phyloP scores from a whole-genome alignment of 2,113 vertebrate genomes.

The Brachypodius melanocephalos region DNA sequence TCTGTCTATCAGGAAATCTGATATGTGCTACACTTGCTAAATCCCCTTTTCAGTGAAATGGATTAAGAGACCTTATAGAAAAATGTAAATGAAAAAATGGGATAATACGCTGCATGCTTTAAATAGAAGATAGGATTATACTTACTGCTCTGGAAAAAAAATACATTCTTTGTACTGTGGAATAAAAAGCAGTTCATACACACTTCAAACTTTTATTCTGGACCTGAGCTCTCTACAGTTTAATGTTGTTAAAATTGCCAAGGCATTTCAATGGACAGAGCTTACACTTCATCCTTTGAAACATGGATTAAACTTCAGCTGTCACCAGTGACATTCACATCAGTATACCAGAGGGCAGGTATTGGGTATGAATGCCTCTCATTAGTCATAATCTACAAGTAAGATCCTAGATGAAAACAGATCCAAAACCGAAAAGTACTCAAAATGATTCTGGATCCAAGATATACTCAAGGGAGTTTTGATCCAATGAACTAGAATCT shows the following conservation, averaged over 20 bases:
- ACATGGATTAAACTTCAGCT: background rate
- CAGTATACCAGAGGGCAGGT: background rate
- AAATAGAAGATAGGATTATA: background rate
- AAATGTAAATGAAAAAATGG: background rate
- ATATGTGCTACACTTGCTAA: background rate
- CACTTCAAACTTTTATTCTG: background rate
- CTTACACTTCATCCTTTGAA: background rate
- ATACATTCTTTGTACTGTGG: background rate
- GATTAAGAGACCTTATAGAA: constrained; percentile 20
- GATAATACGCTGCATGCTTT: background rate
- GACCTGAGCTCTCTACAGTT: background rate
- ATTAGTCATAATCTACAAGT: background rate
- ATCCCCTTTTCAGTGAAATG: background rate
- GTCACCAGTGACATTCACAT: background rate
- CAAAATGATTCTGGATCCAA: background rate
- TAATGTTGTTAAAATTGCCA: background rate
- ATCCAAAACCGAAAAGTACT: background rate
- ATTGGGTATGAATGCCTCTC: background rate
- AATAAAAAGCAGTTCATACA: background rate
- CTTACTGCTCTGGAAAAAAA: background rate
- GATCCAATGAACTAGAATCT: background rate
- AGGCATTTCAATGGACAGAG: background rate
- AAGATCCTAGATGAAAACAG: background rate
- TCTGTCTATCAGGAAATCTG: constrained; percentile 2
- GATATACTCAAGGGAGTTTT: background rate